A percentile compares a stretch with the other conserved stretches of the same genome.
phyloP scores from a whole-genome alignment of 1,140 invertebrate species.

The Drosophila quadrilineata region DNA sequence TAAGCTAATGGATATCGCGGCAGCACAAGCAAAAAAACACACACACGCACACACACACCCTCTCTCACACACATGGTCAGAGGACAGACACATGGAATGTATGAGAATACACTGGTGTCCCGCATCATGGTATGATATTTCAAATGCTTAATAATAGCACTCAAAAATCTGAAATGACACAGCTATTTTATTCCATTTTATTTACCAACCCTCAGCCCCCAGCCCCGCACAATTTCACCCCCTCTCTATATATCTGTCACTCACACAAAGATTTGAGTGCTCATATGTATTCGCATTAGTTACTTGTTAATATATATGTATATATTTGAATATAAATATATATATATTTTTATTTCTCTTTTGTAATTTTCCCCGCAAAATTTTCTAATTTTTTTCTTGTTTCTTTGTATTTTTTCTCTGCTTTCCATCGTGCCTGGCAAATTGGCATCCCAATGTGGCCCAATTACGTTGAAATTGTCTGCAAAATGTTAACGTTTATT shows the following conservation, averaged over 20 bases:
- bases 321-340: too few relatives aligned
- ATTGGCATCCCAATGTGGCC: constrained; percentile 55
- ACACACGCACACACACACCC: constrained; percentile 20
- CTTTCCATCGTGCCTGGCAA: constrained; percentile 1
- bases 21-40: constrained; percentile 29
- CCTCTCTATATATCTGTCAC: neutral
- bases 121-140: constrained; percentile 77
- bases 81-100: constrained; percentile 27
- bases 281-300: constrained; percentile 23
- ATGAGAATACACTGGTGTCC: constrained; percentile 36
- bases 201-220: neutral
- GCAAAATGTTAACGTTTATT: constrained; percentile 66
- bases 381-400: neutral
- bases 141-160: constrained; percentile 79
- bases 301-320: constrained; percentile 44
- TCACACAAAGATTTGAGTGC: neutral
- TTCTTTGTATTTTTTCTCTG: neutral
- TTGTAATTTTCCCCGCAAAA: too few relatives aligned
- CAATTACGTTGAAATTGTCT: constrained; percentile 72
- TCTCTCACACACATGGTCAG: constrained; percentile 19
- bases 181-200: constrained; percentile 61
- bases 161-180: constrained; percentile 69
- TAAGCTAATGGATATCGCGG: constrained; percentile 76
- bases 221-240: neutral
- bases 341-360: constrained; percentile 11